Conservation (phyloP, 2,797 vertebrate genomes). For the Sebastes cheni region DNA sequence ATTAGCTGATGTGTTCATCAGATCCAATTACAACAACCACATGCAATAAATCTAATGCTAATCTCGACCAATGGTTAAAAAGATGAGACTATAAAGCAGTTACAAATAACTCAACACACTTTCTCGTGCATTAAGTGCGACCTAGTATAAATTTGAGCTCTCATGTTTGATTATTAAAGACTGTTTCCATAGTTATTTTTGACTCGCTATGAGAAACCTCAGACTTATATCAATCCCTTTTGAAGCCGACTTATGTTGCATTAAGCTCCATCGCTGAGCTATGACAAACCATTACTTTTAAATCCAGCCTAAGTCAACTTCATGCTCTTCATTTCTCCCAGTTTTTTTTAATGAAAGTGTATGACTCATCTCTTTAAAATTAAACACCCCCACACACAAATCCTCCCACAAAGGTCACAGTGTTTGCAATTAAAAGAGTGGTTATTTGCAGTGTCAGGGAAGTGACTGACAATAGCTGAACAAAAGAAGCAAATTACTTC, state of each 20-base stretch:
- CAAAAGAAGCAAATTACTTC: constrained; percentile 22
- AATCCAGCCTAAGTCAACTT: constrained; percentile 46
- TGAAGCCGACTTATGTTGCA: constrained; percentile 34
- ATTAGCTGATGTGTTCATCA: constrained; percentile 10
- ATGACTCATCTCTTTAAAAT: constrained; percentile 57
- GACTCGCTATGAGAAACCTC: constrained; percentile 22
- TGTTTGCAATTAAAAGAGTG: constrained; percentile 46
- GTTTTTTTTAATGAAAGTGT: constrained; percentile 8
- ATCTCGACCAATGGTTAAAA: constrained; percentile 6
- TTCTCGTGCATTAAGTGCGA: background rate
- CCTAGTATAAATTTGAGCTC: background rate
- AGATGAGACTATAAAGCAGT: background rate
- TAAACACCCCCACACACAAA: constrained; percentile 41
- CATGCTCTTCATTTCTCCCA: constrained; percentile 2
- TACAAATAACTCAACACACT: constrained; percentile 5
- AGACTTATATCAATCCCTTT: constrained; percentile 25
- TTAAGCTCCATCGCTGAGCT: background rate
- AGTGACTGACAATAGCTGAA: constrained; percentile 30
- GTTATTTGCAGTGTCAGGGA: constrained; percentile 23
- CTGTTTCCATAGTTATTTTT: constrained; percentile 14
- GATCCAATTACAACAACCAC: constrained; percentile 1
- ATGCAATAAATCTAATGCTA: background rate
- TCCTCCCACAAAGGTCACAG: constrained; percentile 34
- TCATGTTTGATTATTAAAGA: constrained; percentile 14
- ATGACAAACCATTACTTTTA: constrained; percentile 50